phyloP scores from a whole-genome alignment of 2,797 vertebrate genomes.

The Eulemur coronatus region DNA sequence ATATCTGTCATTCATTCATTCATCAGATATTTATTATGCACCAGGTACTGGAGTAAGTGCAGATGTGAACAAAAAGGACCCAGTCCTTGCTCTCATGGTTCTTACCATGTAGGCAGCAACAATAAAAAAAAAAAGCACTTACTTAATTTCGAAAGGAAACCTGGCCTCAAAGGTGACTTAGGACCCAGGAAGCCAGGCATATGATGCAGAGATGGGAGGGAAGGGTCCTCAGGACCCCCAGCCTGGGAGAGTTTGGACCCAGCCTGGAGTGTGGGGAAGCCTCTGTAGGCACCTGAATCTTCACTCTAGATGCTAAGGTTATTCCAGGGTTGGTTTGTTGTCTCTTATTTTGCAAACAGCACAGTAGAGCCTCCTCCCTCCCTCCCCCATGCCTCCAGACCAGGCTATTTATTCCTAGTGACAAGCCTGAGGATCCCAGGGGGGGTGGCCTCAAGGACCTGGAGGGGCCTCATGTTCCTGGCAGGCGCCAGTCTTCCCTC shows the following conservation, averaged over 20 bases:
- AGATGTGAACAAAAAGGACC: neutral
- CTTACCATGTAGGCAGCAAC: neutral
- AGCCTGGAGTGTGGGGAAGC: neutral
- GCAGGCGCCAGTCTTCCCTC: slow-evolving; percentile 50
- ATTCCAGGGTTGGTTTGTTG: slow-evolving; percentile 66
- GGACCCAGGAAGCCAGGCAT: neutral
- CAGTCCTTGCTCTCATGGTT: neutral
- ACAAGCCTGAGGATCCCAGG: slow-evolving; percentile 70
- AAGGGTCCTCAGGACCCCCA: neutral
- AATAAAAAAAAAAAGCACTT: neutral
- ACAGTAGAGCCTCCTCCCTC: neutral
- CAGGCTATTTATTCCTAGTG: slow-evolving; percentile 79
- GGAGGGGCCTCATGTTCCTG: slow-evolving; percentile 68
- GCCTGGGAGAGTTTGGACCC: neutral
- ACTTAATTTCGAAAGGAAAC: slow-evolving; percentile 48
- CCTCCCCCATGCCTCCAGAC: neutral
- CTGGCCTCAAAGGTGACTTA: neutral
- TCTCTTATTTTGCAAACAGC: slow-evolving; percentile 71
- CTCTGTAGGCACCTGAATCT: slow-evolving; percentile 7
- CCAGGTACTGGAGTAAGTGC: neutral
- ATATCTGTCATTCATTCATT: neutral
- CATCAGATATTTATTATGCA: neutral
- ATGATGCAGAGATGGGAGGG: neutral
- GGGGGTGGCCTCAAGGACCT: slow-evolving; percentile 60
- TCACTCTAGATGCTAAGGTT: slow-evolving; percentile 32